Evolutionary conservation across 1,140 invertebrate genomes (phyloP).

Genomic region (Zaprionus lachaisei): DNA sequence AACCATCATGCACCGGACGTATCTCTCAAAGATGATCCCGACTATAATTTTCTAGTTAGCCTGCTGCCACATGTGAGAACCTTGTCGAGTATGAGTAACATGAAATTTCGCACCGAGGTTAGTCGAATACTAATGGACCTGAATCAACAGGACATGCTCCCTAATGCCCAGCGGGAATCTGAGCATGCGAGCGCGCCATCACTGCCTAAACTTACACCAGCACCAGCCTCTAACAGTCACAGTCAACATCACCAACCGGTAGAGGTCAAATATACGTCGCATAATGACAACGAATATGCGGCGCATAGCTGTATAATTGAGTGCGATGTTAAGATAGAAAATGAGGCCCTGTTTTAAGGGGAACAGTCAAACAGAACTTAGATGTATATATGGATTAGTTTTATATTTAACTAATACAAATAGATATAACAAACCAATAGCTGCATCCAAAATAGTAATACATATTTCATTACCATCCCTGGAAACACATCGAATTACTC

Average conservation of each 20-base stretch:
- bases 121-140: slow-evolving; percentile 64
- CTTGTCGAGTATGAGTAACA: slow-evolving; percentile 58
- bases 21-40: slow-evolving; percentile 54
- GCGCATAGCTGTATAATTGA: slow-evolving; percentile 56
- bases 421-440: slow-evolving; percentile 15
- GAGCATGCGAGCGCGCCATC: background rate
- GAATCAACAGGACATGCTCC: slow-evolving; percentile 44
- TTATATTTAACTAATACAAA: background rate
- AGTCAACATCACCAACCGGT: slow-evolving; percentile 2
- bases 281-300: slow-evolving; percentile 17
- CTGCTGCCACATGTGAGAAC: slow-evolving; percentile 67
- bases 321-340: slow-evolving; percentile 74
- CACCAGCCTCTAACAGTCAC: slow-evolving; percentile 24
- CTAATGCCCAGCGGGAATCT: background rate
- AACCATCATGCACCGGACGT: background rate
- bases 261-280: slow-evolving; percentile 11
- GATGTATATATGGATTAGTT: slow-evolving; percentile 8
- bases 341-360: slow-evolving; percentile 53
- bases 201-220: slow-evolving; percentile 46
- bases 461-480: background rate
- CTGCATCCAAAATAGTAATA: slow-evolving; percentile 39
- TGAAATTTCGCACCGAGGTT: slow-evolving; percentile 61
- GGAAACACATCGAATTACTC: background rate
- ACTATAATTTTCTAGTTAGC: slow-evolving; percentile 65
- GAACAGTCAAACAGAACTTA: background rate